These are phyloP conservation scores for Syngnathus acus DNA, from an alignment of 2,797 vertebrate genomes.

Conservation along the genomic window DNA sequence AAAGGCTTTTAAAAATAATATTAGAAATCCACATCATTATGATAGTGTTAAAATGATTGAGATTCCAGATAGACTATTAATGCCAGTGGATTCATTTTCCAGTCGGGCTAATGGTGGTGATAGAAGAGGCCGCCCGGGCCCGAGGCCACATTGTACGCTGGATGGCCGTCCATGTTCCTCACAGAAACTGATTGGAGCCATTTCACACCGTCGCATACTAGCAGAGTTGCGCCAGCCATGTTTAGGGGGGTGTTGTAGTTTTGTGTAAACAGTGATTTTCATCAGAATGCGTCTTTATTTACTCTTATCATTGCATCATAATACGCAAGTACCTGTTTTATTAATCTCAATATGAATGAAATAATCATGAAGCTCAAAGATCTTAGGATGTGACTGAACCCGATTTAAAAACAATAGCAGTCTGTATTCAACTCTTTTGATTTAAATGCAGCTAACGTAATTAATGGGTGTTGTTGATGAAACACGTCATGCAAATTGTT, in stretches of 20 bases:
- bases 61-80: slow-evolving; percentile 53
- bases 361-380: background rate
- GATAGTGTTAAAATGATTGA: slow-evolving; percentile 68
- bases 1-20: slow-evolving; percentile 63
- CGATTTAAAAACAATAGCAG: background rate
- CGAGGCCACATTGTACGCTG: slow-evolving; percentile 50
- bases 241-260: background rate
- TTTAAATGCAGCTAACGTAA: background rate
- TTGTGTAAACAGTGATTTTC: background rate
- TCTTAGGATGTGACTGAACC: background rate
- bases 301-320: background rate
- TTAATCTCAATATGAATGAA: background rate
- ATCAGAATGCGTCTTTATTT: background rate
- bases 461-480: background rate
- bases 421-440: background rate
- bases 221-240: background rate
- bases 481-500: background rate
- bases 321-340: background rate
- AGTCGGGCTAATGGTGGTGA: slow-evolving; percentile 63
- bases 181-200: slow-evolving; percentile 18
- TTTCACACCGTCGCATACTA: slow-evolving; percentile 5
- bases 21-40: slow-evolving; percentile 64
- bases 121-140: slow-evolving; percentile 54
- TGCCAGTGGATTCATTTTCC: slow-evolving; percentile 63
- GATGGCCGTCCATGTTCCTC: slow-evolving; percentile 40